These are phyloP conservation scores for Eptesicus fuscus DNA, from an alignment of 2,113 vertebrate genomes.

Conservation along the genomic window DNA sequence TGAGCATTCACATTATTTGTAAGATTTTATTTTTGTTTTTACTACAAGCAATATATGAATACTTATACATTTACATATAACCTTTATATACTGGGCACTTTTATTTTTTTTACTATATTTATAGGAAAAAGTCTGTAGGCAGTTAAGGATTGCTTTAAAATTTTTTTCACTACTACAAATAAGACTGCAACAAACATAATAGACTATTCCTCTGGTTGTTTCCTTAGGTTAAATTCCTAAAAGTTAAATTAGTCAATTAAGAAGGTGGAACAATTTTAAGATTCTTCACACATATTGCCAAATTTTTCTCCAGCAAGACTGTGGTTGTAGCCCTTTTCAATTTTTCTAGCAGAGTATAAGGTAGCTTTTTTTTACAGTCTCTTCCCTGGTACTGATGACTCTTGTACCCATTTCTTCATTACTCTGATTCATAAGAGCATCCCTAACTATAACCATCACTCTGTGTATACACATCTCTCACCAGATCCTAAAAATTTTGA, in stretches of 20 bases:
- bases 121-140: not conserved
- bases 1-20: not conserved
- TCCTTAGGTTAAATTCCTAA: not conserved
- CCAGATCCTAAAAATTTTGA: not conserved
- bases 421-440: not conserved
- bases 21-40: not conserved
- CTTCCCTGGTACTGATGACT: not conserved
- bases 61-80: not conserved
- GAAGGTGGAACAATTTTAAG: not conserved
- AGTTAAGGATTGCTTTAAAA: not conserved
- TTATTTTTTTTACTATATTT: not conserved
- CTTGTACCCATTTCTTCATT: not conserved
- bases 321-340: not conserved
- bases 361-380: not conserved
- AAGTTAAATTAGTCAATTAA: constrained; percentile 24
- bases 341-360: not conserved
- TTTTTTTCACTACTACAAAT: not conserved
- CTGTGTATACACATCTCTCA: not conserved
- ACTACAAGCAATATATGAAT: not conserved
- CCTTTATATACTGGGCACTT: not conserved
- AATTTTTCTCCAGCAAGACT: not conserved
- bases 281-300: not conserved
- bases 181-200: not conserved
- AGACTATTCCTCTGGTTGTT: not conserved
- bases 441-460: not conserved